Percentiles rank a stretch among this genome's conserved stretches.
These are phyloP conservation scores for Meiosimyza platycephala DNA, from an alignment of 2,888 invertebrate genomes.

Conservation along the genomic window DNA sequence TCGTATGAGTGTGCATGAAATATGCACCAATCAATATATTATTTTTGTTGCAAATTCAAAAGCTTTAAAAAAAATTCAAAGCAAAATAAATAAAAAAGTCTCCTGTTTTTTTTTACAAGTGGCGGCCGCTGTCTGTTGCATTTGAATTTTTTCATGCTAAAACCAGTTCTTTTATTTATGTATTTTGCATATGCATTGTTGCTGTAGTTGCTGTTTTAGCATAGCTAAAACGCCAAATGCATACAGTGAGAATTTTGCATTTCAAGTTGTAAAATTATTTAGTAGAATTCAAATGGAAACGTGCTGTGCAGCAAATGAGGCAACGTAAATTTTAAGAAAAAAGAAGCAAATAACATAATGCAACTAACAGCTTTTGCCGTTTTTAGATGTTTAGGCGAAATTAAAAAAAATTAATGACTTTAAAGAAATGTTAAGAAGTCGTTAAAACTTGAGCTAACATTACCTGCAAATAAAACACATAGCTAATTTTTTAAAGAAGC, in stretches of 20 bases:
- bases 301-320: too few relatives aligned
- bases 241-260: background rate
- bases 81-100: slow-evolving; percentile 9
- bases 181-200: background rate
- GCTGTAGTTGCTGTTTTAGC: background rate
- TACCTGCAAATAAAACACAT: too few relatives aligned
- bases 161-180: slow-evolving; percentile 25
- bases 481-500: too few relatives aligned
- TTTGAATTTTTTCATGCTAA: slow-evolving; percentile 25
- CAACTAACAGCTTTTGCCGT: too few relatives aligned
- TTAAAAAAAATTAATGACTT: too few relatives aligned
- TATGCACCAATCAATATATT: slow-evolving; percentile 30
- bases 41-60: background rate
- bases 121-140: slow-evolving; percentile 25
- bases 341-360: too few relatives aligned
- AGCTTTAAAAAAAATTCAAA: background rate
- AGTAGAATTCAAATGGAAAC: too few relatives aligned
- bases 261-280: too few relatives aligned
- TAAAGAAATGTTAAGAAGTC: too few relatives aligned
- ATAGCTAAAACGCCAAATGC: background rate
- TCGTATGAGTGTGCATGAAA: background rate
- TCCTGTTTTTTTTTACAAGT: slow-evolving; percentile 11
- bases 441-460: too few relatives aligned
- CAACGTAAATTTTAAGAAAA: too few relatives aligned
- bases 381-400: too few relatives aligned